Conservation (phyloP, 1,140 invertebrate genomes). For the Theocolax elegans region DNA sequence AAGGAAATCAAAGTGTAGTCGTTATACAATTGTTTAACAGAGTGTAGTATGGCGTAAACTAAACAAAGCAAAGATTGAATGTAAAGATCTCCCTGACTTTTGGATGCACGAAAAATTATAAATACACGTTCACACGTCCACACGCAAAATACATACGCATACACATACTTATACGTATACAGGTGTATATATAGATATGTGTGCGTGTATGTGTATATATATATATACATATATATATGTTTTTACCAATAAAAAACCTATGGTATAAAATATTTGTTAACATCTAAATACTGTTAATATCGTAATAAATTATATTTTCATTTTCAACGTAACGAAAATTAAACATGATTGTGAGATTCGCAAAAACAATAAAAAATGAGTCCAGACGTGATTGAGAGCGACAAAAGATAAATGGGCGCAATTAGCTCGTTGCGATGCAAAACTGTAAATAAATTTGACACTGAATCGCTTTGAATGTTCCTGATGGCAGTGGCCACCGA, state of each 20-base stretch:
- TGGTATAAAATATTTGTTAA: too few species aligned
- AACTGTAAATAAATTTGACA: conserved; percentile 45
- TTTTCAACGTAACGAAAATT: too few species aligned
- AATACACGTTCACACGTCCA: too few species aligned
- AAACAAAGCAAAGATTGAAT: neutral
- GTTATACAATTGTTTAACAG: conserved; percentile 1
- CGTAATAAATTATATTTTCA: too few species aligned
- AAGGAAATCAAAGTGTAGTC: conserved; percentile 21
- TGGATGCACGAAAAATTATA: conserved; percentile 4
- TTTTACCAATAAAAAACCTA: too few species aligned
- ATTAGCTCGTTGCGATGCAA: conserved; percentile 24
- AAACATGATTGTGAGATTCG: too few species aligned
- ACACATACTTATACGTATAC: too few species aligned
- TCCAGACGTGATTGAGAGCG: neutral
- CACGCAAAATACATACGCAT: too few species aligned
- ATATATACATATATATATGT: too few species aligned
- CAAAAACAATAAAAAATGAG: neutral
- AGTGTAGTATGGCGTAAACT: neutral
- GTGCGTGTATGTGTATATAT: too few species aligned
- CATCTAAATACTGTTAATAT: too few species aligned
- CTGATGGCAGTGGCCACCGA: conserved; percentile 14
- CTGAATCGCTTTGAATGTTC: conserved; percentile 45
- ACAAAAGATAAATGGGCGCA: neutral
- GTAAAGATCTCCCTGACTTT: neutral
- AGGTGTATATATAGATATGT: too few species aligned